Conservation (phyloP, 2,797 vertebrate species). For the Trachops cirrhosus region DNA sequence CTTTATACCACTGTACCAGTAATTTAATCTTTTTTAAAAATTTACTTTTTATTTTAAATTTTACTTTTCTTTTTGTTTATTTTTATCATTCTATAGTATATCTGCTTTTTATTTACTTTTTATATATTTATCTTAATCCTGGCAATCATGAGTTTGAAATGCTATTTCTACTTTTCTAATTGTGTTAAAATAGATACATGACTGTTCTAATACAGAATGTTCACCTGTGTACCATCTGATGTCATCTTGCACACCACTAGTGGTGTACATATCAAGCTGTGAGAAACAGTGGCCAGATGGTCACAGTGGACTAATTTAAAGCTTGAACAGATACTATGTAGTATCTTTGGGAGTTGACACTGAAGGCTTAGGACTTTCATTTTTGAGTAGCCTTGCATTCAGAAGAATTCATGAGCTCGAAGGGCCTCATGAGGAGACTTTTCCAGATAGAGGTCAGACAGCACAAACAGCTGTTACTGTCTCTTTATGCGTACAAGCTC, state of each 20-base stretch:
- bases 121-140: conserved; percentile 1
- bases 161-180: neutral
- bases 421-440: neutral
- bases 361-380: neutral
- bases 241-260: neutral
- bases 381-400: neutral
- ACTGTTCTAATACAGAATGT: neutral
- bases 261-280: neutral
- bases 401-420: neutral
- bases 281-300: neutral
- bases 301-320: neutral
- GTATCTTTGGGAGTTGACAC: neutral
- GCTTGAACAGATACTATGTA: neutral
- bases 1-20: neutral
- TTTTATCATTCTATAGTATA: neutral
- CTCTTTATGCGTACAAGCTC: neutral
- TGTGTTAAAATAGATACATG: neutral
- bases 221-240: neutral
- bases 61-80: neutral
- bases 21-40: neutral
- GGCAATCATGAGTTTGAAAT: neutral
- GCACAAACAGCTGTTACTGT: neutral
- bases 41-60: conserved; percentile 5
- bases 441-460: neutral
- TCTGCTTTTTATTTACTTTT: neutral